These are phyloP conservation scores for Sebastes cheni DNA, from an alignment of 2,797 vertebrate species.

Conservation along the genomic window DNA sequence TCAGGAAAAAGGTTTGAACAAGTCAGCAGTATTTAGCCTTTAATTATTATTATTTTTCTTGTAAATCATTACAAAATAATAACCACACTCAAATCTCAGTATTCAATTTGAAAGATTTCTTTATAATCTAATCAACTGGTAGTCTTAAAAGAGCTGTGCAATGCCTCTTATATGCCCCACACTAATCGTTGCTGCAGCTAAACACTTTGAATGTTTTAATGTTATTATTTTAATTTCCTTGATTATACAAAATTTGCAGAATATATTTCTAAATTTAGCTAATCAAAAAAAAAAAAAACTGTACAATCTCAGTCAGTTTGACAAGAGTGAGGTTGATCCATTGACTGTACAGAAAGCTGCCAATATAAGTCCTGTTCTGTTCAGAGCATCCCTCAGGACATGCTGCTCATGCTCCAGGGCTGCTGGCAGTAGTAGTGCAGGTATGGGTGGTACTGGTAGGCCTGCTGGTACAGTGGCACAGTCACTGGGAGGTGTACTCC, in stretches of 20 bases:
- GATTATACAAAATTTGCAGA: not conserved
- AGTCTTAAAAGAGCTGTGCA: not conserved
- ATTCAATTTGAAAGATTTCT: not conserved
- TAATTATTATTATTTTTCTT: not conserved
- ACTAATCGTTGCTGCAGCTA: not conserved
- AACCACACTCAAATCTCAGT: not conserved
- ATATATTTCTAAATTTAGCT: not conserved
- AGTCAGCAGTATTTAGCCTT: not conserved
- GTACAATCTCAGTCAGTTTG: not conserved
- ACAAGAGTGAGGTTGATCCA: not conserved
- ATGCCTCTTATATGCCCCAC: not conserved
- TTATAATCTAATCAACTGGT: not conserved
- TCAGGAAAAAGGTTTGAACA: too few species aligned
- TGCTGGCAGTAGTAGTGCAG: constrained; percentile 76
- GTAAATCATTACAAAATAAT: not conserved
- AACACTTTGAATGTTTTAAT: too few species aligned
- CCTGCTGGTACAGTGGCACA: constrained; percentile 74
- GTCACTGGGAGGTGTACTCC: constrained; percentile 59
- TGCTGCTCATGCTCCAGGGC: constrained; percentile 67
- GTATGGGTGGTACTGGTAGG: constrained; percentile 77
- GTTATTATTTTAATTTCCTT: not conserved
- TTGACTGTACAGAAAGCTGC: not conserved
- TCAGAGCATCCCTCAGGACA: constrained; percentile 67
- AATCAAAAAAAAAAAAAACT: not conserved
- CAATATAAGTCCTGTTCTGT: not conserved